phyloP scores from a whole-genome alignment of 1,140 invertebrate genomes.

The Mercenaria mercenaria region DNA sequence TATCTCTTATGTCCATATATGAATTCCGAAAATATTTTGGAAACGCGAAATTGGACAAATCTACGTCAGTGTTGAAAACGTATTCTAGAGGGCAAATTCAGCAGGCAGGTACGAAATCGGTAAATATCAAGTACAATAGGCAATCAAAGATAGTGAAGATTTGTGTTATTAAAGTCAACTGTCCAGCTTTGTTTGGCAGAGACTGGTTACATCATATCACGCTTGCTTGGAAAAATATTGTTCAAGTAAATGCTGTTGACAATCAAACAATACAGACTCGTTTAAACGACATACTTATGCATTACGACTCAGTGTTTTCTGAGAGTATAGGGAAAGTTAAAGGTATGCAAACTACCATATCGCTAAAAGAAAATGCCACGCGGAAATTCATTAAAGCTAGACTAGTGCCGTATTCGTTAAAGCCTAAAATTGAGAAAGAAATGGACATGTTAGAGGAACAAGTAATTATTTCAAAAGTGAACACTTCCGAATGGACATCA shows the following conservation, averaged over 20 bases:
- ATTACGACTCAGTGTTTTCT: neutral
- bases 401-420: constrained; percentile 83
- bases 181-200: constrained; percentile 52
- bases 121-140: constrained; percentile 28
- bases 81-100: constrained; percentile 55
- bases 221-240: constrained; percentile 47
- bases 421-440: constrained; percentile 82
- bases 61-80: constrained; percentile 21
- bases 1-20: constrained; percentile 32
- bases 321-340: constrained; percentile 39
- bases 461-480: constrained; percentile 83
- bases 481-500: constrained; percentile 75
- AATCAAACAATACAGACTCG: neutral
- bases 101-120: neutral
- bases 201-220: constrained; percentile 52
- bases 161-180: constrained; percentile 23
- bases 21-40: neutral
- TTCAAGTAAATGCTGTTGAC: neutral
- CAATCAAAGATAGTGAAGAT: constrained; percentile 18
- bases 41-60: neutral
- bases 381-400: constrained; percentile 74
- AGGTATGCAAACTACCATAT: constrained; percentile 45
- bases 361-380: constrained; percentile 39
- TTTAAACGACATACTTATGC: neutral
- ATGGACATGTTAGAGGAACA: constrained; percentile 80